Base-by-base conservation (phyloP, 2,113 vertebrate species). In the Stomatorhinus ivindoensis region DNA sequence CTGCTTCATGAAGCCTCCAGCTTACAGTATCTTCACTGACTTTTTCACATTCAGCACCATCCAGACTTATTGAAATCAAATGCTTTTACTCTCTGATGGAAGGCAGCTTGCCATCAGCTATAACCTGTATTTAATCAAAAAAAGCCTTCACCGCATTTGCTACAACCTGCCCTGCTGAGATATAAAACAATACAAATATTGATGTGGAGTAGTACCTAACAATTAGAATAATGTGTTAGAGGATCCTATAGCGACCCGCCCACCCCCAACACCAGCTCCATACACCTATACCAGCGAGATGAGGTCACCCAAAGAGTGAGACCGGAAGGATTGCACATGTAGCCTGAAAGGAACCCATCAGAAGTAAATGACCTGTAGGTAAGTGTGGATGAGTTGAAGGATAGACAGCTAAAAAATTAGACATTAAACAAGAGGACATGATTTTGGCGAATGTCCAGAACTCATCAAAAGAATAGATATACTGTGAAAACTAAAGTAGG, bases 181-280 rank as follows among this genome's bases (percentile, higher is more conserved):
- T 82, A 46, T 90, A 92, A 69, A 91, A 50, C 46, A 48, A 82
- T 44, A 50, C 89, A 89, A 89, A 50, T 47, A 80, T 89, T 27
- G 87, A 88, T 86, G 73, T 39, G 89, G 86, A n/a, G 83, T 85
- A 55, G 27, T 73, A 91, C 89, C 91, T 92, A 92, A 92, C 51
- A 91, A 31, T 82, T 24, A 47, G 39, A 89, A 86, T 7, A 19
- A 88, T 50, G 76, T 27, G 86, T 65, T 89, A 85, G 85, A 91
- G 69, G 92, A 89, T 86, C 61, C 15, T 46, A 85, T 86, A 86
- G 55, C 50, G 83, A 84, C 47, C 5, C 55, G 51, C 88, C 69
- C 6, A 4, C 80, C 13, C 76, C 42, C 58, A 1, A 46, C 80
- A 47, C 39, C 51, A 69, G 61, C 61, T 31, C 27, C 61, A 69